Evolutionary conservation across 2,797 vertebrate species (phyloP), one percentile per base, ranked within the genome.

Genomic region (Scolopax bukidnonensis): DNA sequence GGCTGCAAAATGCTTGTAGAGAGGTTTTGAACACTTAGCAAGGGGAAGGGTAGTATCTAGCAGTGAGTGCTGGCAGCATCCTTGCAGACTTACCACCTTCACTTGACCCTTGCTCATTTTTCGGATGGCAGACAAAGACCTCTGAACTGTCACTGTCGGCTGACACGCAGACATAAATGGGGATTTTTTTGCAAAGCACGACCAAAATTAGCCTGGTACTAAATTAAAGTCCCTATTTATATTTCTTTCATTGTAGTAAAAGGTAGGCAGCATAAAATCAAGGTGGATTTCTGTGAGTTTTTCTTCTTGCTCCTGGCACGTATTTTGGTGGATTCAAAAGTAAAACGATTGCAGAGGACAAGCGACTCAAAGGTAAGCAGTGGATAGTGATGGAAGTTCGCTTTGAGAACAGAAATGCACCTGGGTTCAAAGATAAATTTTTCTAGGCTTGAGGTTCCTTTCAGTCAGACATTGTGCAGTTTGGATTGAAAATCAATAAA

Each of bases 61-160:
- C 73, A 59, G 68, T 0, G 15, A 32, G 41, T 4, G 20, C 43
- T 0, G 1, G 75, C 47, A 84, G 59, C 23, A 4, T 11, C 43
- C 25, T 65, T 14, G 15, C 54, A 36, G 21, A 47, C 1, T 41
- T 10, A 4, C 1, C 45, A 24, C 32, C 54, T 38, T 54, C 68
- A 10, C 0, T 2, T 41, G 20, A 12, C 45, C 1, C 0, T 5
- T 12, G 64, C 21, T 79, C 0, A 0, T 32, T 84, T 75, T 53
- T 56, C 21, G 12, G 41, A 16, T 5, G 21, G 47, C 33, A 25
- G 54, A 53, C 45, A 50, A 40, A 50, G 81, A 61, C 25, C 47
- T 64, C 33, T 11, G 77, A 21, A 43, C 2, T 0, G 25, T 5
- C 64, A 10, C 83, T 14, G 9, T 4, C 1, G 2, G 43, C 63